Percentiles rank a stretch among this genome's conserved stretches.
phyloP scores from a whole-genome alignment of 2,888 invertebrate genomes.

The Strigamia crassipes region DNA sequence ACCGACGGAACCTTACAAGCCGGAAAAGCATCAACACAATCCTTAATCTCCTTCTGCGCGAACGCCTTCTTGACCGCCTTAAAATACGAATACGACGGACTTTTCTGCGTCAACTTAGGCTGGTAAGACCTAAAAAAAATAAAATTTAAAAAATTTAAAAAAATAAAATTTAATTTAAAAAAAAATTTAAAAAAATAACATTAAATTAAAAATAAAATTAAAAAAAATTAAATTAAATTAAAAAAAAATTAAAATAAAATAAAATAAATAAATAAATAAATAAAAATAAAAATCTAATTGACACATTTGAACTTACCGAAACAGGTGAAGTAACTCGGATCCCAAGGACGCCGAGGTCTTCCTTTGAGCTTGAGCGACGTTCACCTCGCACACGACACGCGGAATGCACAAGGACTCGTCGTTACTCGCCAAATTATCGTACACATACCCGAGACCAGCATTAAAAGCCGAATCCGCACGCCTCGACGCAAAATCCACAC shows the following conservation, averaged over 20 bases:
- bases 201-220: too few relatives aligned
- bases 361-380: background rate
- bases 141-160: too few relatives aligned
- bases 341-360: background rate
- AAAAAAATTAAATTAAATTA: too few relatives aligned
- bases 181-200: too few relatives aligned
- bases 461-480: background rate
- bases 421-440: conserved; percentile 5
- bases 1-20: background rate
- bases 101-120: background rate
- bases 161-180: too few relatives aligned
- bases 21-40: background rate
- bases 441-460: background rate
- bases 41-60: background rate
- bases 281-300: too few relatives aligned
- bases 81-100: background rate
- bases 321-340: conserved; percentile 22
- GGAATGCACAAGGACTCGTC: conserved; percentile 43
- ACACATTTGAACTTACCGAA: background rate
- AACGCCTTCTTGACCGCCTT: background rate
- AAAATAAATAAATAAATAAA: too few relatives aligned
- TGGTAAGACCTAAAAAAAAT: background rate
- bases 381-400: conserved; percentile 31
- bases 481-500: background rate
- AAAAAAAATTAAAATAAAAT: too few relatives aligned